Evolutionary conservation across 2,797 vertebrate genomes (phyloP), one percentile per base, ranked within the genome.

Genomic region (Brachyrhaphis roseni): DNA sequence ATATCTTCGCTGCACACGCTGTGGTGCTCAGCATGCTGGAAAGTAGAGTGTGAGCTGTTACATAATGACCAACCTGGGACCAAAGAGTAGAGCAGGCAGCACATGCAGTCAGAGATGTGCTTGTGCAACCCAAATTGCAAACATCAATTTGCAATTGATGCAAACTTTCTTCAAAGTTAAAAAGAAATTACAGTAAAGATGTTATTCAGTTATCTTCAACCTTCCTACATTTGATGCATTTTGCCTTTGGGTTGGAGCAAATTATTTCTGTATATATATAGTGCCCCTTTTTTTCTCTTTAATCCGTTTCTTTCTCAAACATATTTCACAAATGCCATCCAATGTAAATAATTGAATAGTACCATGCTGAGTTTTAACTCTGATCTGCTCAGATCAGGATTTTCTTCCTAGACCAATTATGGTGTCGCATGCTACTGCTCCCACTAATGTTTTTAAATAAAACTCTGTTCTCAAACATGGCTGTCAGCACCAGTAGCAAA

Each of bases 31-130:
- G 86, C 78, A 36, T 74, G 78, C 73, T n/a, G 82, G 55, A 79
- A 75, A 89, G 78, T 26, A 20, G 76, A 89, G 84, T 72, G 81
- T 78, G 86, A 88, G 85, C 77, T 13, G 76, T 94, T 94, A 93
- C 81, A 81, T 93, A 94, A 95, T 74, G 74, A 47, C 47, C 78
- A 1, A 84, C 57, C 47, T 36, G 76, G 87, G 86, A 90, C 75
- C 79, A 57, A 85, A 91, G 84, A 75, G 84, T 85, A 84, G 77
- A 47, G 74, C 79, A 81, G 66, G 79, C 75, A 49, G 86, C 90
- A 88, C 75, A 78, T 91, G 90, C 72, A 84, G 75, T 55, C 26
- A 39, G 72, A 39, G 76, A 79, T 72, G 23, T 20, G 20, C 72
- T 59, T 34, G 23, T 82, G 71, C 47, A 43, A 66, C 39, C 2